These are phyloP conservation scores for Semotilus atromaculatus DNA, from an alignment of 2,797 vertebrate species.

Conservation along the genomic window DNA sequence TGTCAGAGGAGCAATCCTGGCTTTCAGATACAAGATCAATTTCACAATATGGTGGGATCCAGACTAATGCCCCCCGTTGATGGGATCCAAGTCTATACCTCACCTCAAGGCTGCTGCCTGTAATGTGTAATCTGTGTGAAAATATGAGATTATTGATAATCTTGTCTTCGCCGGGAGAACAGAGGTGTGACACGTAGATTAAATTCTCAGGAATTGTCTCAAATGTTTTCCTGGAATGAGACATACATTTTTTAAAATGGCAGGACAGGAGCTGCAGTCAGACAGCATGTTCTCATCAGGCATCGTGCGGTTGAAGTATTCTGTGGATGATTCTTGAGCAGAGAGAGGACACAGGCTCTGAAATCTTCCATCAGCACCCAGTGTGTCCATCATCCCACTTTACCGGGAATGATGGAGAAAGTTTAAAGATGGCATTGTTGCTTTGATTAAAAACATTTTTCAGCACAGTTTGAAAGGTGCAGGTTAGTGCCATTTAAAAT, in stretches of 20 bases:
- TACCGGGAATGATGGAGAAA: not conserved
- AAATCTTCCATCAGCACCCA: constrained; percentile 32
- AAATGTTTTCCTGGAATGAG: constrained; percentile 57
- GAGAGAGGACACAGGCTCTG: constrained; percentile 52
- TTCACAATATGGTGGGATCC: constrained; percentile 52
- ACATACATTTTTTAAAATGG: constrained; percentile 47
- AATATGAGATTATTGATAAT: constrained; percentile 58
- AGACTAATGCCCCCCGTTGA: constrained; percentile 49
- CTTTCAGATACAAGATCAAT: constrained; percentile 41
- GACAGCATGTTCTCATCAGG: constrained; percentile 53
- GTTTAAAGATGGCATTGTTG: constrained; percentile 4
- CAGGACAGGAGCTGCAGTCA: constrained; percentile 33
- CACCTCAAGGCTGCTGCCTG: constrained; percentile 51
- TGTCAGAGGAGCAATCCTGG: constrained; percentile 43
- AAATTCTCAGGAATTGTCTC: constrained; percentile 52
- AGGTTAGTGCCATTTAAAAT: constrained; percentile 39
- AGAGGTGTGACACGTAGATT: constrained; percentile 44
- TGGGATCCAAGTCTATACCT: constrained; percentile 52
- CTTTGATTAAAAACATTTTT: not conserved
- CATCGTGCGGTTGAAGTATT: not conserved
- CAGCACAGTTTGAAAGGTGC: not conserved
- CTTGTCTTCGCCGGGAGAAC: constrained; percentile 29
- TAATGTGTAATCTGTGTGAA: constrained; percentile 56
- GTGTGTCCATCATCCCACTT: not conserved
- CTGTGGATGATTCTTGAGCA: constrained; percentile 21